Conservation (phyloP, 2,797 vertebrate species). For the Sciurus vulgaris region DNA sequence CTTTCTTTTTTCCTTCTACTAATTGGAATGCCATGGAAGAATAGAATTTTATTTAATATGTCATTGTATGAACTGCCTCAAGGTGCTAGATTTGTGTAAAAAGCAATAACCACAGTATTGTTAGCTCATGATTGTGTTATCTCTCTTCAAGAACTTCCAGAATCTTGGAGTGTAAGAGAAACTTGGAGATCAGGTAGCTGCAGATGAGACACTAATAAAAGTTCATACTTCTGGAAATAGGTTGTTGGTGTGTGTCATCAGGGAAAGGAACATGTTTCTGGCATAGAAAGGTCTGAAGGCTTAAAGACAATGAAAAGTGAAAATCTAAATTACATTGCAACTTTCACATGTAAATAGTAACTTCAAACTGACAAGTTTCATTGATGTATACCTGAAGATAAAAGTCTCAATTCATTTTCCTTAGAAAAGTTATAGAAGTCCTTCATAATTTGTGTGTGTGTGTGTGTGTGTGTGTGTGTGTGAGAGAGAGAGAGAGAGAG, state of each 20-base stretch:
- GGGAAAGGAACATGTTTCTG: background rate
- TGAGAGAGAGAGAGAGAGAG: too few species aligned
- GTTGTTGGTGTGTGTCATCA: background rate
- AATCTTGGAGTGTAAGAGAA: background rate
- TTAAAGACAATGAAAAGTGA: constrained; percentile 17
- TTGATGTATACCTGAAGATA: background rate
- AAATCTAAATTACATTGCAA: constrained; percentile 30
- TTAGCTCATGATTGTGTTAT: background rate
- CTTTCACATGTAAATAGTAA: background rate
- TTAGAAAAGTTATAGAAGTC: background rate
- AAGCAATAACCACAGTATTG: background rate
- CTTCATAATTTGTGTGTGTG: background rate
- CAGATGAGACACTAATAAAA: background rate
- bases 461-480: too few species aligned
- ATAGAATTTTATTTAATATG: constrained; percentile 57
- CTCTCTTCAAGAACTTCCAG: background rate
- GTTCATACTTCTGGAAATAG: background rate
- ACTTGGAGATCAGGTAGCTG: background rate
- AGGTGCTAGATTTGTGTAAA: constrained; percentile 8
- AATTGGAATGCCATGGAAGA: background rate
- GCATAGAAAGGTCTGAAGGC: constrained; percentile 4
- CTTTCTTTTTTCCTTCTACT: background rate
- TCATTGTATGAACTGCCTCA: background rate
- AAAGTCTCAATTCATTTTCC: constrained; percentile 30
- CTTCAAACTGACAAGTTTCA: background rate